Conservation (phyloP, 2,797 vertebrate genomes). For the Carcharodon carcharias region DNA sequence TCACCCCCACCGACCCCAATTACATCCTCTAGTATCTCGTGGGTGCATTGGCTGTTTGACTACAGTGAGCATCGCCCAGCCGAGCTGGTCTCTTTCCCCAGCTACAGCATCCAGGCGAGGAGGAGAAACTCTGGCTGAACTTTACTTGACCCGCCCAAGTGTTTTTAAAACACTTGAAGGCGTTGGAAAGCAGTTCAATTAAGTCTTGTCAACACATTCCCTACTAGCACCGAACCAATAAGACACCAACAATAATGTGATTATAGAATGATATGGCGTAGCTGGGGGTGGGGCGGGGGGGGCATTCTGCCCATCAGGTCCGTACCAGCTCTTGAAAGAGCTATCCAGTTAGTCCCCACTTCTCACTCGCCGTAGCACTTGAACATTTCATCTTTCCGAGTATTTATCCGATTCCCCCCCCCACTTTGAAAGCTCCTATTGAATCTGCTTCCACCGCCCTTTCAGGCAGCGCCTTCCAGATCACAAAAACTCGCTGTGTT, state of each 20-base stretch:
- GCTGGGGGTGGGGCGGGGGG: neutral
- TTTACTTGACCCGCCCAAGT: neutral
- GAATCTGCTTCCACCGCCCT: neutral
- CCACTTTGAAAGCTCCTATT: too few species aligned
- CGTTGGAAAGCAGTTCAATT: neutral
- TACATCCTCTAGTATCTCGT: neutral
- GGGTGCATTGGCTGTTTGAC: neutral
- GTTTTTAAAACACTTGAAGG: neutral
- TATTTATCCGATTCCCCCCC: neutral
- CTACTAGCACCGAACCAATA: neutral
- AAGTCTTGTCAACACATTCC: neutral
- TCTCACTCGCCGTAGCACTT: neutral
- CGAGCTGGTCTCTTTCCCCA: neutral
- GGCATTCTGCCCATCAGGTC: neutral
- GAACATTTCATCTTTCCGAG: too few species aligned
- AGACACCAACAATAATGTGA: neutral
- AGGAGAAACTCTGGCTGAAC: neutral
- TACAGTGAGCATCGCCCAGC: neutral
- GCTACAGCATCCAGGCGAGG: neutral
- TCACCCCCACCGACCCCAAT: neutral
- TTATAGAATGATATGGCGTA: neutral
- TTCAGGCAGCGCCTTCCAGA: neutral
- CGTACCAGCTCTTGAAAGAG: neutral
- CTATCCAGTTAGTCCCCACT: neutral
- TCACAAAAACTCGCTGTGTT: neutral